Conservation (phyloP, 2,113 vertebrate genomes). For the Argyrosomus japonicus region DNA sequence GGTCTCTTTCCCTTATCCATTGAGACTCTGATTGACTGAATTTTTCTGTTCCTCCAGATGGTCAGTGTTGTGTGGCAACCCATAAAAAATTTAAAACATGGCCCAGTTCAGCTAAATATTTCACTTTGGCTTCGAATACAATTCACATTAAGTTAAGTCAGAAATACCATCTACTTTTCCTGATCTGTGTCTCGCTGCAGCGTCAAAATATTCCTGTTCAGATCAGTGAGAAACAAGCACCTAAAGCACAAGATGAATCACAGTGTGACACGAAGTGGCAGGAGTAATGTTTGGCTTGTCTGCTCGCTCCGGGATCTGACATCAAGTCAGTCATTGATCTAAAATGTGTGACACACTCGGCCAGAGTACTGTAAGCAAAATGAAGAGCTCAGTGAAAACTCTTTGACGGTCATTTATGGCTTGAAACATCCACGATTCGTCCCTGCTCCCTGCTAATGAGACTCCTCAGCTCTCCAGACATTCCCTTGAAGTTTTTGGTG, state of each 20-base stretch:
- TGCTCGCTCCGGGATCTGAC: slow-evolving; percentile 43
- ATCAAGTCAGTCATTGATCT: slow-evolving; percentile 21
- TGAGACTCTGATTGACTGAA: slow-evolving; percentile 22
- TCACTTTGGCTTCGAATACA: slow-evolving; percentile 30
- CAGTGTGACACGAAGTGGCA: slow-evolving; percentile 22
- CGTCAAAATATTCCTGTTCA: slow-evolving; percentile 21
- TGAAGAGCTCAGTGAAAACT: slow-evolving; percentile 11
- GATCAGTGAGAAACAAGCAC: slow-evolving; percentile 19
- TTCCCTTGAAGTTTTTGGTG: background rate
- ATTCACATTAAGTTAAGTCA: slow-evolving; percentile 14
- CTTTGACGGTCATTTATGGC: slow-evolving; percentile 9
- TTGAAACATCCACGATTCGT: slow-evolving; percentile 1
- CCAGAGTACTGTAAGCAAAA: slow-evolving; percentile 5
- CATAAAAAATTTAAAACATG: slow-evolving; percentile 61
- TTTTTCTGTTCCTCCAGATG: slow-evolving; percentile 59
- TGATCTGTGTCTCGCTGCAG: slow-evolving; percentile 36
- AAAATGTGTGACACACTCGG: slow-evolving; percentile 36
- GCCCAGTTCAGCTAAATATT: slow-evolving; percentile 51
- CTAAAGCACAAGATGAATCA: slow-evolving; percentile 40
- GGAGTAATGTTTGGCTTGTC: slow-evolving; percentile 44
- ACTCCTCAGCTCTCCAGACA: background rate
- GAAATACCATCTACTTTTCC: slow-evolving; percentile 57
- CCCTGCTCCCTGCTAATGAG: background rate
- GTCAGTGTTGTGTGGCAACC: slow-evolving; percentile 57
- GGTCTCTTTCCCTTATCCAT: slow-evolving; percentile 9